Evolutionary conservation across 2,113 vertebrate genomes (phyloP), one percentile per base, ranked within the genome.

Genomic region (Porphyrio hochstetteri): DNA sequence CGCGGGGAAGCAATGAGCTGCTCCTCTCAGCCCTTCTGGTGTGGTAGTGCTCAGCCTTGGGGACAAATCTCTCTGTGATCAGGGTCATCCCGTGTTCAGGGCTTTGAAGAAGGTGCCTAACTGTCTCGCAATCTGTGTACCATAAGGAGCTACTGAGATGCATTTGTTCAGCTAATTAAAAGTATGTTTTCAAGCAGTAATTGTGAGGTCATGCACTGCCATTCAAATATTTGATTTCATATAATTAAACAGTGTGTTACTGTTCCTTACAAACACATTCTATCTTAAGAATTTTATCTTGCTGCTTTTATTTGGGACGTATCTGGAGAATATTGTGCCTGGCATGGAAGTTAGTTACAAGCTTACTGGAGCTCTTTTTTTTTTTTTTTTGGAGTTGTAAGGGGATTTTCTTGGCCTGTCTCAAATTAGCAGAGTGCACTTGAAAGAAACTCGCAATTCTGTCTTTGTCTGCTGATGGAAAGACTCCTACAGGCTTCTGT

Each of bases 191-290:
- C 89, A 76, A 89, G 78, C 81, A 79, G 46, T 56, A 72, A 65
- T 79, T 79, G 61, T 69, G 67, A 79, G 84, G 87, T 95, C 74
- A 50, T 55, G 81, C 57, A 53, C 57, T 89, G 59, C 75, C 70
- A 70, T 65, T 87, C 81, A 87, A 87, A 95, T 95, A 61, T 87
- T 72, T 95, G 75, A 85, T 92, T 95, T 92, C 81, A 36, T 85
- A 33, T 71, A 69, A 95, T 82, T 93, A 90, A 95, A 85, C 68
- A 63, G 29, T 60, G 29, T 48, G 55, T 81, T 67, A 42, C 64
- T 85, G 52, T 69, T 87, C 85, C 63, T 88, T 79, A 40, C 21
- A 61, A 82, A 89, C n/a, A 31, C 17, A 10, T 53, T 87, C 78
- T 76, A 14, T 75, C 81, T 93, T 35, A 79, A 82, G 63, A 84